Conservation (phyloP, 23 tunicate species). For the Botrylloides violaceus region DNA sequence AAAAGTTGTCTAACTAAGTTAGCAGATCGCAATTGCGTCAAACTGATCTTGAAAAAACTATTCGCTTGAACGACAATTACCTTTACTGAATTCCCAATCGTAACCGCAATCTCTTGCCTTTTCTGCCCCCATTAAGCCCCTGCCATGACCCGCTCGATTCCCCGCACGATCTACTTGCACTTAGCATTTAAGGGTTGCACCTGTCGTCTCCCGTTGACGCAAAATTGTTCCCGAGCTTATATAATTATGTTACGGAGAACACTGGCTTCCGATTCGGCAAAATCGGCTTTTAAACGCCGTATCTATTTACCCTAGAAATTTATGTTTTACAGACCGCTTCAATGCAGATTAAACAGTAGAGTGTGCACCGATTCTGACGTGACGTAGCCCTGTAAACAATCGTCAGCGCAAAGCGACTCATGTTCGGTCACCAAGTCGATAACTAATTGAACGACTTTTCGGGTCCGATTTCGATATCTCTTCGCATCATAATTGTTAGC, state of each 20-base stretch:
- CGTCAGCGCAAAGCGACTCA: no score
- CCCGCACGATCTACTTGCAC: constrained; percentile 29
- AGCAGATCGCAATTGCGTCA: not conserved
- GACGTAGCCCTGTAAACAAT: no score
- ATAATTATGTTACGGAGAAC: not conserved
- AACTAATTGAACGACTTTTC: no score
- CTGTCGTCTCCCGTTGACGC: not conserved
- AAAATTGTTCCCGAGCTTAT: not conserved
- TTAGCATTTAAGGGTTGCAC: constrained; percentile 4
- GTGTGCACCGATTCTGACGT: no score
- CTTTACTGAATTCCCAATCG: constrained; percentile 1
- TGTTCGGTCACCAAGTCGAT: no score
- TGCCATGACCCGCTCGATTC: constrained; percentile 13
- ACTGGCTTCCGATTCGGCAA: not conserved
- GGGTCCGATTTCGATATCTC: no score
- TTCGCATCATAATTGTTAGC: no score
- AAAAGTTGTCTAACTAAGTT: not conserved
- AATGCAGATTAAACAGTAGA: no score
- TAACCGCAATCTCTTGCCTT: constrained; percentile 9
- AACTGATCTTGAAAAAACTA: not conserved
- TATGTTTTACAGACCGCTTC: no score
- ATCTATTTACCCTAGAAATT: no score
- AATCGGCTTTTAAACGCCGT: not conserved
- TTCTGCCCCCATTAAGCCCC: constrained; percentile 13
- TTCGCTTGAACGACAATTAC: constrained; percentile 15